Percentiles rank a stretch among this genome's conserved stretches.
Conservation (phyloP, 2,797 vertebrate species). For the Ceryle rudis region DNA sequence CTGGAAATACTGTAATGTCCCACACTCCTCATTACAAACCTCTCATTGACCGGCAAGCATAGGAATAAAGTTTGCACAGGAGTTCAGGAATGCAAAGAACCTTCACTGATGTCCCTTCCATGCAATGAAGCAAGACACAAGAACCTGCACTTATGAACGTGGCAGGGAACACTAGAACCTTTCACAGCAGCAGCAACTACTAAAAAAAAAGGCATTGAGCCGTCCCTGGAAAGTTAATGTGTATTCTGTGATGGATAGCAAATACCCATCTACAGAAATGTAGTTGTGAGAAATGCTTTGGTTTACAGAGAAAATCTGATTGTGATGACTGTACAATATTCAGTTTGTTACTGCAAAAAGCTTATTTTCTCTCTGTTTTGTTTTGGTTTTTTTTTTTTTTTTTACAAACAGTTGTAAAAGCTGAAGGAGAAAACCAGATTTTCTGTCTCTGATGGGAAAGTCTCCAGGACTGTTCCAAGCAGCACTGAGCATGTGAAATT, state of each 20-base stretch:
- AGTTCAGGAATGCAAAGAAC: neutral
- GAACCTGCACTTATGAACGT: neutral
- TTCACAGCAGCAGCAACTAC: neutral
- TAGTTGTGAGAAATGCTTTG: neutral
- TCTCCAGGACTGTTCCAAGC: neutral
- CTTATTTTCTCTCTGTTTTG: neutral
- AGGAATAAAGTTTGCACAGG: neutral
- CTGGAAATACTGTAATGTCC: neutral
- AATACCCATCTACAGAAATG: accelerated
- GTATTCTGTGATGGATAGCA: neutral
- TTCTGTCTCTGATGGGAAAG: neutral
- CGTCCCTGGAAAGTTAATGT: neutral
- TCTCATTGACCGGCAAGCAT: neutral
- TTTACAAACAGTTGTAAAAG: neutral
- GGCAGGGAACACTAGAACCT: neutral
- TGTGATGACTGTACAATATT: neutral
- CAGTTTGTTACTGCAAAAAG: neutral
- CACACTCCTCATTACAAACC: neutral
- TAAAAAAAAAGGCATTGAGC: neutral
- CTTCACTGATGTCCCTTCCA: neutral
- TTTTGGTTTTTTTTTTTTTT: neutral
- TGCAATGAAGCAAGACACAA: neutral
- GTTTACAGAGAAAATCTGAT: neutral
- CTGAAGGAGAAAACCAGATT: neutral
- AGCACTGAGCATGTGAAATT: neutral